A percentile compares a stretch with the other conserved stretches of the same genome.
Conservation (phyloP, 2,797 vertebrate species). For the Protosalanx chinensis region DNA sequence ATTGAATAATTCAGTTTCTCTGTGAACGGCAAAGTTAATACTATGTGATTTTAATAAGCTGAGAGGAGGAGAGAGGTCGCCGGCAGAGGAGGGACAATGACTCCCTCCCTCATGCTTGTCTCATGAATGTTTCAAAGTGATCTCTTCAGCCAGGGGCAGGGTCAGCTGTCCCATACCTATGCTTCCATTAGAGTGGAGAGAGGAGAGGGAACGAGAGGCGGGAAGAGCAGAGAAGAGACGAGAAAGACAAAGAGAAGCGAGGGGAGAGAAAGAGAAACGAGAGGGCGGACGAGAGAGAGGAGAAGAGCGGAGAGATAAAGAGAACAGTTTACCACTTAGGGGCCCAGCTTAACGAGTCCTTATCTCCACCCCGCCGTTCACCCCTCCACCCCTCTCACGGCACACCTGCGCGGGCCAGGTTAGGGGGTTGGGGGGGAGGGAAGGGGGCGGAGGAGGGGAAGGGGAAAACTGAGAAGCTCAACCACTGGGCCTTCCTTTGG, state of each 20-base stretch:
- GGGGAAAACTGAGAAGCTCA: constrained; percentile 51
- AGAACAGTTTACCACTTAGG: neutral
- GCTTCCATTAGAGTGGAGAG: constrained; percentile 29
- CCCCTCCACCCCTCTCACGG: neutral
- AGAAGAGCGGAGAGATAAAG: neutral
- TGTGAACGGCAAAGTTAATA: constrained; percentile 71
- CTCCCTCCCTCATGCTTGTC: constrained; percentile 55
- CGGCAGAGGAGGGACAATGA: constrained; percentile 52
- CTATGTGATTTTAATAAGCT: constrained; percentile 78
- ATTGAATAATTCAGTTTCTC: constrained; percentile 75
- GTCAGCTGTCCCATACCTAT: constrained; percentile 49
- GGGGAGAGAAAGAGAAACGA: too few relatives aligned
- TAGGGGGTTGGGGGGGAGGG: constrained; percentile 53
- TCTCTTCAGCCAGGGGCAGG: constrained; percentile 49
- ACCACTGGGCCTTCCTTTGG: constrained; percentile 56
- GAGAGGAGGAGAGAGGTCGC: constrained; percentile 64
- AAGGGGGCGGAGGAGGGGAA: constrained; percentile 25
- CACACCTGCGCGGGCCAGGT: constrained; percentile 62
- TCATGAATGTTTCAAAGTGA: constrained; percentile 65
- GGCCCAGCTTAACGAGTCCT: neutral
- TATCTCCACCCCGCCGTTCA: neutral
- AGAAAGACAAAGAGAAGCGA: too few relatives aligned
- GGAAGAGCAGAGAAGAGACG: too few relatives aligned
- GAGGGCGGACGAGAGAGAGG: too few relatives aligned
- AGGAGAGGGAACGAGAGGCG: too few relatives aligned